Percentiles rank a stretch among this genome's conserved stretches.
These are phyloP conservation scores for Belgica antarctica DNA, from an alignment of 2,888 invertebrate genomes.

Conservation along the genomic window DNA sequence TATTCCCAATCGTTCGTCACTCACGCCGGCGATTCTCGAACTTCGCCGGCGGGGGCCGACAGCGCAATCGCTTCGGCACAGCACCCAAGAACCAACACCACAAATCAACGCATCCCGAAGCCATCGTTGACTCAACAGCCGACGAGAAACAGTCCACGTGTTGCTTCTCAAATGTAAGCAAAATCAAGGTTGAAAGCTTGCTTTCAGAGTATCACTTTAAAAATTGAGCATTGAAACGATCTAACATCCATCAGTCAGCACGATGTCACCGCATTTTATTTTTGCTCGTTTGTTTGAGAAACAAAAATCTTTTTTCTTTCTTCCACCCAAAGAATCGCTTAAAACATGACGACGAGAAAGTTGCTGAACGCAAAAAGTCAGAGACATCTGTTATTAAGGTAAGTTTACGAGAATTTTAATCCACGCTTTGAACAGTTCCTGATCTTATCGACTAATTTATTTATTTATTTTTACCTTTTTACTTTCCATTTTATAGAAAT, in stretches of 20 bases:
- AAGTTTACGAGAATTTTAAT: background rate
- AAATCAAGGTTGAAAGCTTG: background rate
- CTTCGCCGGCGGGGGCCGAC: constrained; percentile 38
- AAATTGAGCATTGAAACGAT: too few species aligned
- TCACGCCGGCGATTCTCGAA: constrained; percentile 66
- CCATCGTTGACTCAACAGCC: background rate
- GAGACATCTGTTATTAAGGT: constrained; percentile 39
- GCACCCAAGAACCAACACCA: constrained; percentile 28
- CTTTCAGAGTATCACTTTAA: too few species aligned
- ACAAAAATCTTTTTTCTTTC: background rate
- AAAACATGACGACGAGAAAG: constrained; percentile 36
- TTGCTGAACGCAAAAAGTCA: constrained; percentile 35
- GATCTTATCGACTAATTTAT: background rate
- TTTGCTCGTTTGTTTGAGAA: too few species aligned
- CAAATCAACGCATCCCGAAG: background rate
- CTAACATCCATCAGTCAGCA: too few species aligned
- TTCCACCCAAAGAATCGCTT: constrained; percentile 30
- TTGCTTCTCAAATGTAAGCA: constrained; percentile 40
- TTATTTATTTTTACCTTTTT: constrained; percentile 8
- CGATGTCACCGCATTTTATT: too few species aligned
- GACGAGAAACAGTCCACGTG: constrained; percentile 28
- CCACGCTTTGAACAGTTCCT: background rate
- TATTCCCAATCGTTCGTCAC: constrained; percentile 72
- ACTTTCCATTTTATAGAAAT: background rate
- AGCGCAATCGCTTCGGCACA: background rate